Evolutionary conservation across 2,113 vertebrate genomes (phyloP).

Genomic region (Colaptes auratus): DNA sequence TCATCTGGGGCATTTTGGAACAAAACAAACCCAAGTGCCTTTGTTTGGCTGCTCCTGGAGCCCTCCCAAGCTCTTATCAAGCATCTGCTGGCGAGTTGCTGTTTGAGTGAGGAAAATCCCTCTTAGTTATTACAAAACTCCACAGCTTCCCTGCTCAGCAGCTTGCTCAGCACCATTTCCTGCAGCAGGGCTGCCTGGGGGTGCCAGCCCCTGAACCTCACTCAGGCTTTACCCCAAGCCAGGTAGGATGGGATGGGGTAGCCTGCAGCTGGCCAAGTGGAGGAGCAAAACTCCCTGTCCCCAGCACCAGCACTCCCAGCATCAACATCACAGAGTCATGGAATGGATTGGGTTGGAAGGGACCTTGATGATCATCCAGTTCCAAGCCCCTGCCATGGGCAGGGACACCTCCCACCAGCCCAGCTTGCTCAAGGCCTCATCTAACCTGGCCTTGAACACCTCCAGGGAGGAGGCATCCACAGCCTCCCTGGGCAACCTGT

Average conservation of each 20-base stretch:
- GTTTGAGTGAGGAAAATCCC: conserved; percentile 64
- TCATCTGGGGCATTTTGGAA: neutral
- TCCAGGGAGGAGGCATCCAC: too few species aligned
- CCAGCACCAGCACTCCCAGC: fast-evolving
- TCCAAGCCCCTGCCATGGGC: too few species aligned
- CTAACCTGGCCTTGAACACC: too few species aligned
- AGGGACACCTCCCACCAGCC: too few species aligned
- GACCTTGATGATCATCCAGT: too few species aligned
- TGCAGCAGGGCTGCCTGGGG: neutral
- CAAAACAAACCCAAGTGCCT: neutral
- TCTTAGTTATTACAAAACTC: conserved; percentile 74
- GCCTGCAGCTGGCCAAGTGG: fast-evolving
- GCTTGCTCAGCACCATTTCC: conserved; percentile 61
- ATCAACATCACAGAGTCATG: fast-evolving
- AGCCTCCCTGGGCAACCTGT: too few species aligned
- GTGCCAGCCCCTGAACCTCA: neutral
- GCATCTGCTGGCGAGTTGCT: conserved; percentile 61
- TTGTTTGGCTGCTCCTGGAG: conserved; percentile 14
- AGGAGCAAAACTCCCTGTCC: fast-evolving
- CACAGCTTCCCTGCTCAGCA: conserved; percentile 73
- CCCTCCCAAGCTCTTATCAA: conserved; percentile 37
- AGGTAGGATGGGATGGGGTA: neutral
- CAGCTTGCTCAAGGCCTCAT: too few species aligned
- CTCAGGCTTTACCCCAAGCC: neutral
- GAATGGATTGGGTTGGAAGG: too few species aligned